Conservation (phyloP, 2,888 invertebrate genomes). For the Sphaeridia pumilis region DNA sequence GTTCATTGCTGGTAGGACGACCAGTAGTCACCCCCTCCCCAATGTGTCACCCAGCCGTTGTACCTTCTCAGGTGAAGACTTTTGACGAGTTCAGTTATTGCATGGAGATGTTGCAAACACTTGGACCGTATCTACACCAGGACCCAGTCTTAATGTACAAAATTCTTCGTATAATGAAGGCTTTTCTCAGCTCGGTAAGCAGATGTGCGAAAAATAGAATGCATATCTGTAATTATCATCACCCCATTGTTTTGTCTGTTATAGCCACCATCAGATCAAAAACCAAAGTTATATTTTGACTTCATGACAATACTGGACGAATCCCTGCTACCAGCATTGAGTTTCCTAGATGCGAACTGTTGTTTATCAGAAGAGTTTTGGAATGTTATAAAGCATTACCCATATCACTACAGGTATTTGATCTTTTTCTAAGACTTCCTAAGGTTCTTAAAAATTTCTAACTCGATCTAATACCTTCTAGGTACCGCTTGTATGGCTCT, state of each 20-base stretch:
- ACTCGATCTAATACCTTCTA: slow-evolving; percentile 37
- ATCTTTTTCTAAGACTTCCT: not conserved
- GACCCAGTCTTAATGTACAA: slow-evolving; percentile 88
- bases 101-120: slow-evolving; percentile 69
- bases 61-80: slow-evolving; percentile 35
- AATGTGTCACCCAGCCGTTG: not conserved
- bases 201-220: not conserved
- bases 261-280: not conserved
- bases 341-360: slow-evolving; percentile 86
- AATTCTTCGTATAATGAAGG: slow-evolving; percentile 48
- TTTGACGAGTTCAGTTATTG: slow-evolving; percentile 60
- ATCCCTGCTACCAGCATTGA: slow-evolving; percentile 77
- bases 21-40: not conserved
- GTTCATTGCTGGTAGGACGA: not conserved
- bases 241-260: not conserved
- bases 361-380: slow-evolving; percentile 95
- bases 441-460: not conserved
- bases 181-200: slow-evolving; percentile 42
- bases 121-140: slow-evolving; percentile 77
- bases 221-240: not conserved
- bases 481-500: slow-evolving; percentile 78
- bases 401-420: slow-evolving; percentile 62
- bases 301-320: slow-evolving; percentile 76
- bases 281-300: slow-evolving; percentile 56
- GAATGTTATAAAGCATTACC: slow-evolving; percentile 71